Evolutionary conservation across 2,888 invertebrate species (phyloP).

Genomic region (Zhuqinia jingwanae): DNA sequence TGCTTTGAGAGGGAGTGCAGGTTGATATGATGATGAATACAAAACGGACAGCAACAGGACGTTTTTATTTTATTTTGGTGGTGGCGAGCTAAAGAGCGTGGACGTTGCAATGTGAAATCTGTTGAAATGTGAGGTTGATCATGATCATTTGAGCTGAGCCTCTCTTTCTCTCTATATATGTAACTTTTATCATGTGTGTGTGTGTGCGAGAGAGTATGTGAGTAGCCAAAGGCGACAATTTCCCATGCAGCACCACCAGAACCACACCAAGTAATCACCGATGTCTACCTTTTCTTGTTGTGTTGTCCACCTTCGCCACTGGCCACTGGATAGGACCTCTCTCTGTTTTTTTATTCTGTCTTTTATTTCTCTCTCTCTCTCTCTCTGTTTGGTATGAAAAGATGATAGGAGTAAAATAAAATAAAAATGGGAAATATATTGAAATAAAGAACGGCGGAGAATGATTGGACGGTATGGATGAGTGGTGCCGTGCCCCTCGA

Average conservation of each 20-base stretch:
- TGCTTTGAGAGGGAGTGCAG: background rate
- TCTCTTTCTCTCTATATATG: too few relatives aligned
- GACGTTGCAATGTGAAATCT: slow-evolving; percentile 44
- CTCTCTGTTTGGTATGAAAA: slow-evolving; percentile 3
- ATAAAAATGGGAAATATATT: slow-evolving; percentile 39
- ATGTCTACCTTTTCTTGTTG: slow-evolving; percentile 60
- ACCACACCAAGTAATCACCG: slow-evolving; percentile 50
- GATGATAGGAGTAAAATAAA: slow-evolving; percentile 50
- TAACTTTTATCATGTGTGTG: too few relatives aligned
- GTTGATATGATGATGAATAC: too few relatives aligned
- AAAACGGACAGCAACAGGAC: slow-evolving; percentile 45
- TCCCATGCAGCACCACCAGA: slow-evolving; percentile 69
- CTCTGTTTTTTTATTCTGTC: too few relatives aligned
- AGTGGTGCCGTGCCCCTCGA: slow-evolving; percentile 70
- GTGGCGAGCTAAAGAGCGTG: too few relatives aligned
- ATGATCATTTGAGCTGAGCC: background rate
- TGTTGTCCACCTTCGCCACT: slow-evolving; percentile 72
- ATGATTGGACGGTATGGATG: slow-evolving; percentile 57
- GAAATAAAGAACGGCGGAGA: slow-evolving; percentile 47
- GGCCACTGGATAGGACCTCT: slow-evolving; percentile 68
- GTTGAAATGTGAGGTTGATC: slow-evolving; percentile 41
- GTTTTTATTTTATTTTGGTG: background rate
- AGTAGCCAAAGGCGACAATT: slow-evolving; percentile 69
- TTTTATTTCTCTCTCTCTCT: too few relatives aligned
- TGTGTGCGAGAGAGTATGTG: slow-evolving; percentile 20